Conservation (phyloP, 1,140 invertebrate species). For the Cydia splendana region DNA sequence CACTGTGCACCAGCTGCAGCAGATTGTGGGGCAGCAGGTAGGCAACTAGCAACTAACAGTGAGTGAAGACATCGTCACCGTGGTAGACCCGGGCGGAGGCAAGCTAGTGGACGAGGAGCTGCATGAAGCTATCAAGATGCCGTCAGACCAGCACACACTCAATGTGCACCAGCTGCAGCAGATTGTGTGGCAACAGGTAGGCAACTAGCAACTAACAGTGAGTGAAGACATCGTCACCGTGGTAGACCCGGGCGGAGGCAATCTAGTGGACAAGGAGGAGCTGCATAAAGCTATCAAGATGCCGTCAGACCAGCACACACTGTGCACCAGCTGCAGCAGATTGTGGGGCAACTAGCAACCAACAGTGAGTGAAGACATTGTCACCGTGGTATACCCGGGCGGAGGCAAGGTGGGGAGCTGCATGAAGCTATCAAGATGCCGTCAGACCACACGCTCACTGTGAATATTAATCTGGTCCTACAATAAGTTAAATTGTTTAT, state of each 20-base stretch:
- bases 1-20: constrained; percentile 76
- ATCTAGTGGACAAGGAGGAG: constrained; percentile 72
- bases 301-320: constrained; percentile 64
- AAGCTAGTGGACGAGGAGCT: constrained; percentile 72
- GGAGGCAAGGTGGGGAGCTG: constrained; percentile 68
- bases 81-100: constrained; percentile 72
- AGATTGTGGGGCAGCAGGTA: constrained; percentile 78
- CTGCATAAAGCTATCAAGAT: constrained; percentile 68
- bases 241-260: constrained; percentile 71
- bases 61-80: constrained; percentile 77
- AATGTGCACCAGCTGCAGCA: constrained; percentile 78
- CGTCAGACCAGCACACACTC: constrained; percentile 65
- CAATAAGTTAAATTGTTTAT: no score
- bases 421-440: constrained; percentile 71
- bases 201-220: constrained; percentile 65
- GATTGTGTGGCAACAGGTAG: constrained; percentile 76
- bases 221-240: constrained; percentile 79
- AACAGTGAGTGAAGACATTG: constrained; percentile 77
- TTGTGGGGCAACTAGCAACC: constrained; percentile 69
- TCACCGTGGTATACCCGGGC: constrained; percentile 76
- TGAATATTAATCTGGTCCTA: constrained; percentile 46
- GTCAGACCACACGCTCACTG: constrained; percentile 70
- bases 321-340: constrained; percentile 76
- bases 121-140: constrained; percentile 69
- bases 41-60: constrained; percentile 57